Evolutionary conservation across 2,797 vertebrate genomes (phyloP).

Genomic region (Notolabrus celidotus): DNA sequence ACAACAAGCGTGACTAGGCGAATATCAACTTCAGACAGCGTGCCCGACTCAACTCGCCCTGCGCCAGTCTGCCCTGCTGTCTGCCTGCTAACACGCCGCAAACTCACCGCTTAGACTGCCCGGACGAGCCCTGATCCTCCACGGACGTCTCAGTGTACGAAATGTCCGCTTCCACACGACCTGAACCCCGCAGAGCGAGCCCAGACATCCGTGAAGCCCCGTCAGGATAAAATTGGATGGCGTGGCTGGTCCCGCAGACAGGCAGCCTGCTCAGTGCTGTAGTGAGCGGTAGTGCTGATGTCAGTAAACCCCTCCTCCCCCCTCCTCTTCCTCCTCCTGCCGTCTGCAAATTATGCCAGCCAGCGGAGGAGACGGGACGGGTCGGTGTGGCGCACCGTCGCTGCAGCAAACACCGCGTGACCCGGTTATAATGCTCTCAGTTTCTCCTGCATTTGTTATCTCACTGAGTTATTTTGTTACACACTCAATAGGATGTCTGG

Average conservation of each 20-base stretch:
- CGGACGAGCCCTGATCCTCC: constrained; percentile 1
- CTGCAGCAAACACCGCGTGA: constrained; percentile 28
- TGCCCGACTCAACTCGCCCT: constrained; percentile 39
- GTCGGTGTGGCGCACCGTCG: constrained; percentile 14
- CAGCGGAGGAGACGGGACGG: constrained; percentile 38
- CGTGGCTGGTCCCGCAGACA: constrained; percentile 73
- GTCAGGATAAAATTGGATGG: constrained; percentile 53
- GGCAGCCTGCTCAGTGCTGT: constrained; percentile 66
- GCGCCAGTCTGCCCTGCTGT: constrained; percentile 38
- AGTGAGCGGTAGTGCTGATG: constrained; percentile 68
- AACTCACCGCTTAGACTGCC: constrained; percentile 53
- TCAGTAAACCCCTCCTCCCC: constrained; percentile 76
- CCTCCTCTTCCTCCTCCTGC: constrained; percentile 27
- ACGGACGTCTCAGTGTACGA: neutral
- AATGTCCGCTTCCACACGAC: constrained; percentile 17
- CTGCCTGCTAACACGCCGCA: constrained; percentile 19
- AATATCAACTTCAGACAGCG: constrained; percentile 61
- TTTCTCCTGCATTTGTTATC: neutral
- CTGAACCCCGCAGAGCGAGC: constrained; percentile 27
- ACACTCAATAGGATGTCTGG: too few species aligned
- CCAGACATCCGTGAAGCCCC: constrained; percentile 46
- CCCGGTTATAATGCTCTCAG: neutral
- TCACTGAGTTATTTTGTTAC: neutral
- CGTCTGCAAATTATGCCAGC: constrained; percentile 59
- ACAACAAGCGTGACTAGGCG: constrained; percentile 67